These are phyloP conservation scores for Actinemys pallida DNA, from an alignment of 2,113 vertebrate species.

Conservation along the genomic window DNA sequence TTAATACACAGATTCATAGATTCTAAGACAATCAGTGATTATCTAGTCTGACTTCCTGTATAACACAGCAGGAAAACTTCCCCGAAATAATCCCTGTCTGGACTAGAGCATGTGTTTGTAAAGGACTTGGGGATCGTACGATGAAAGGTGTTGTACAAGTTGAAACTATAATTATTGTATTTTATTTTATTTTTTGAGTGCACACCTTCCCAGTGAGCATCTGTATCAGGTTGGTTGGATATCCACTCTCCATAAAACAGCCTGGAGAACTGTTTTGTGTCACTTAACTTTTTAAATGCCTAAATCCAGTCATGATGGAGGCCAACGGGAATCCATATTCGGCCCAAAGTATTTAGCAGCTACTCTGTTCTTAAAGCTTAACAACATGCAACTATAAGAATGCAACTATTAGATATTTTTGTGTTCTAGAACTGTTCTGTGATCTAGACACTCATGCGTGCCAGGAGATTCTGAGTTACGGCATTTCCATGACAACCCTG, in stretches of 20 bases:
- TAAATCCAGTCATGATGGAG: background rate
- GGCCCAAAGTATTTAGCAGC: background rate
- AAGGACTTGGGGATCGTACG: background rate
- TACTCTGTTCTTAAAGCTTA: background rate
- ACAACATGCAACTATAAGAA: background rate
- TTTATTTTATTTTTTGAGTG: background rate
- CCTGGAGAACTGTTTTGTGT: background rate
- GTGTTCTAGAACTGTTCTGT: constrained; percentile 85
- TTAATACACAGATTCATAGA: background rate
- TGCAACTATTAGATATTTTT: background rate
- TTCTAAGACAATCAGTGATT: background rate
- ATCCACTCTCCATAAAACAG: background rate
- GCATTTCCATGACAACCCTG: constrained; percentile 93
- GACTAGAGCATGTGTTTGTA: background rate
- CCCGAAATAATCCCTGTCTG: background rate
- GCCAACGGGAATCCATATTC: background rate
- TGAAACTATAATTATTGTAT: no score
- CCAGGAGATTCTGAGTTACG: constrained; percentile 87
- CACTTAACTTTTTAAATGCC: background rate
- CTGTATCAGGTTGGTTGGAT: background rate
- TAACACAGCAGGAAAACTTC: background rate
- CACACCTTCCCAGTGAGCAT: background rate
- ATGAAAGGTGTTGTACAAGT: background rate
- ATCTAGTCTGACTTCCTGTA: no score
- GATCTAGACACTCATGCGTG: constrained; percentile 82